Evolutionary conservation across 2,888 invertebrate species (phyloP), one percentile per base, ranked within the genome.

Genomic region (Lepetodrilus schrolli): DNA sequence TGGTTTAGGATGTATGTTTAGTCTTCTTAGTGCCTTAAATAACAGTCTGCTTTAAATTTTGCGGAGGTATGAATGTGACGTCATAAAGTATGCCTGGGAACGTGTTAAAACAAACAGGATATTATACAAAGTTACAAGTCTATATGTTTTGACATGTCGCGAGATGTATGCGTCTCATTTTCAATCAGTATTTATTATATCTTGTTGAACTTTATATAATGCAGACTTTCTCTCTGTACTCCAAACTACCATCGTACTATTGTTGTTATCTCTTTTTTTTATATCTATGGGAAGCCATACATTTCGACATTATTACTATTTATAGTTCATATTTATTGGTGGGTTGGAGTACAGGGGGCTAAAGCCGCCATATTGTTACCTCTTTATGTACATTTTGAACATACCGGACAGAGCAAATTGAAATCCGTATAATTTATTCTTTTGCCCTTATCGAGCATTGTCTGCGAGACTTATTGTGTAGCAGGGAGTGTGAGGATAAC

Each of bases 61-160:
- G 23, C 34, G 58, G 58, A 34, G 34, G 58, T 34, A 58, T 58
- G 58, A 58, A 58, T 58, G 58, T 17, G 21, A 4, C 48, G 34
- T 13, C 13, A 3, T 43, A 34, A 30, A 10, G 58, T 58, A 58
- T 30, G 58, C 34, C 58, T 58, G 58, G n/a, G 58, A 58, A 58
- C 34, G 34, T 34, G 58, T 58, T 26, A n/a, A 7, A 23, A 26
- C 17, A 30, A 30, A 34, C 58, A 58, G 58, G 58, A 58, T 58
- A 58, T 58, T 58, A 58, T 58, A 58, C 58, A 58, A 58, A 58
- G 58, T 58, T 58, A 58, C 30, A 58, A 58, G 58, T 58, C 58
- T 58, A 30, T 58, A 58, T 58, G 58, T 58, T 58, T 58, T 58
- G 58, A 58, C 58, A 26, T 58, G 58, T 58, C 58, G 23, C 13